These are phyloP conservation scores for Trissolcus basalis DNA, from an alignment of 1,140 invertebrate genomes.

Conservation along the genomic window DNA sequence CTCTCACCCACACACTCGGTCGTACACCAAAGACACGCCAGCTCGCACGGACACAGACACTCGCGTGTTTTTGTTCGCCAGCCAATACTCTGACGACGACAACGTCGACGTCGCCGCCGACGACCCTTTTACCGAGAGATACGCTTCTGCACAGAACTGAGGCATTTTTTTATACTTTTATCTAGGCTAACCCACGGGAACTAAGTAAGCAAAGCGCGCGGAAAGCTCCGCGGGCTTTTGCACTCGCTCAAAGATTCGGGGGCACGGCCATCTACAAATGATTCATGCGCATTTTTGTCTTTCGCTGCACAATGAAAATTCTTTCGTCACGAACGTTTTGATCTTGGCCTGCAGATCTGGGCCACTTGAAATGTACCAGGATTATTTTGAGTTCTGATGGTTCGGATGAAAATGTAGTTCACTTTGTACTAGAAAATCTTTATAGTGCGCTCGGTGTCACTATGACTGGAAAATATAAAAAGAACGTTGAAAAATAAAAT, in stretches of 20 bases:
- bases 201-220: constrained; percentile 42
- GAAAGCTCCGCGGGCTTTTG: constrained; percentile 14
- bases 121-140: constrained; percentile 56
- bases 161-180: constrained; percentile 57
- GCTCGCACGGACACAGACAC: constrained; percentile 38
- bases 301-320: no score
- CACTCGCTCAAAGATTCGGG: constrained; percentile 36
- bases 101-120: constrained; percentile 40
- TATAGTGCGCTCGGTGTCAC: no score
- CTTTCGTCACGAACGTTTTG: no score
- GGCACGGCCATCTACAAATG: constrained; percentile 39
- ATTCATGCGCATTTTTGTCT: constrained; percentile 34
- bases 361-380: constrained; percentile 9
- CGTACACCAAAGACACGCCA: constrained; percentile 40
- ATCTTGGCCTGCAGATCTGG: neutral
- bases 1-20: constrained; percentile 18
- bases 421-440: no score
- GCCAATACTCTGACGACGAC: constrained; percentile 52
- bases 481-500: no score
- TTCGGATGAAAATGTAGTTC: no score
- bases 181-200: constrained; percentile 58
- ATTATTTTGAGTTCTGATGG: no score
- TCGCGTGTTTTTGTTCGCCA: constrained; percentile 55
- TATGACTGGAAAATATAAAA: no score
- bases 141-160: constrained; percentile 57